Base-by-base conservation (phyloP, 1,140 invertebrate genomes). In the Eufriesea mexicana region DNA sequence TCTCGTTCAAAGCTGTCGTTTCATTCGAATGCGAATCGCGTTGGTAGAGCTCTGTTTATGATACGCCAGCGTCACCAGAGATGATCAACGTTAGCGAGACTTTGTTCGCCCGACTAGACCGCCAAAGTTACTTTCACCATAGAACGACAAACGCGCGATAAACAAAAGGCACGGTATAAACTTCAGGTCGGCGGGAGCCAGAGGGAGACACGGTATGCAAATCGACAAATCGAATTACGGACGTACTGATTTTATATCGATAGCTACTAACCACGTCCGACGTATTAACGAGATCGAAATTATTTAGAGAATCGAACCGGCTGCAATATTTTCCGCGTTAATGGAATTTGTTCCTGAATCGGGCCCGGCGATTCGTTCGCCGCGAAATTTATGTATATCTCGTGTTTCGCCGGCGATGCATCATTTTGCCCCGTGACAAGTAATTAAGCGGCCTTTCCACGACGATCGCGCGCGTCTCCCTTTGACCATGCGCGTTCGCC, bases 361-460 rank as follows among this genome's bases (percentile, higher is more conserved):
- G 57, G 2, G 9, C 18, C 5, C 45, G 49, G 42, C 42, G 54
- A 47, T 70, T 59, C 66, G 67, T 47, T 71, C 42, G 16, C 51
- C 51, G 4, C 16, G 62, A 76, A 76, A 76, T 82, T 67, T 82
- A 82, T 82, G 62, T 76, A 76, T 67, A 76, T 75, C 71, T 72
- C 62, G 51, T 35, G 62, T 81, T 81, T 82, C 79, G 54, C 12
- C 16, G 23, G 25, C 54, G 79, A 76, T 82, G 79, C 79, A 76
- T 82, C 73, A 82, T 82, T 76, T 82, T 62, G 0, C 23, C 9
- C 16, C 16, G 18, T 76, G 79, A 82, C 79, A 75, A 82, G 62
- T 82, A 82, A 82, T 82, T 82, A 82, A 67, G 51, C 73, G 45
- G 25, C 42, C 14, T 67, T 42, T 59, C 23, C 16, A 18, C 18